Percentiles rank a stretch among this genome's conserved stretches.
Conservation (phyloP, 2,888 invertebrate species). For the Dynastes grantii region DNA sequence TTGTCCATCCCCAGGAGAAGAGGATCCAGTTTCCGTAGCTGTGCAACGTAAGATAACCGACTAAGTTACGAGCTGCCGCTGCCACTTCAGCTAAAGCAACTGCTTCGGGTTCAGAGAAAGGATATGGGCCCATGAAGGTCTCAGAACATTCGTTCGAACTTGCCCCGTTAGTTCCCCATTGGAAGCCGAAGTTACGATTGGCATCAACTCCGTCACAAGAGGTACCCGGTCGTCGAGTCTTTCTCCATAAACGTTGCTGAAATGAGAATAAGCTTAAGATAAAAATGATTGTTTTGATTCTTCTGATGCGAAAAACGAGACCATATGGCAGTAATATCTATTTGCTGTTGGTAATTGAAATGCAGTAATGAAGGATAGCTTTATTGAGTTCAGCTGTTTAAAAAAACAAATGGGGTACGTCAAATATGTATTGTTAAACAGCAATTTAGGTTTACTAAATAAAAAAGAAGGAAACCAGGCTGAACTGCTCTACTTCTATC, state of each 20-base stretch:
- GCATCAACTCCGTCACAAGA: slow-evolving; percentile 54
- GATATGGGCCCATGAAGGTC: slow-evolving; percentile 67
- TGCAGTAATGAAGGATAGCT: too few relatives aligned
- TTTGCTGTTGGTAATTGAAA: not conserved
- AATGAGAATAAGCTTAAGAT: not conserved
- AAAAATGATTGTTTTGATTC: not conserved
- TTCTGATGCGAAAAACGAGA: not conserved
- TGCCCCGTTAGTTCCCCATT: slow-evolving; percentile 58
- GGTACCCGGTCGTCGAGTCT: slow-evolving; percentile 40
- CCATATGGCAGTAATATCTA: not conserved
- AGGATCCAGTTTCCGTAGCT: slow-evolving; percentile 79
- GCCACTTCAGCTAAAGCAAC: slow-evolving; percentile 75
- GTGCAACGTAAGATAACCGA: slow-evolving; percentile 81
- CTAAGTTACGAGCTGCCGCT: slow-evolving; percentile 70
- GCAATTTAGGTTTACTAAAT: too few relatives aligned
- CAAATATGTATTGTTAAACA: too few relatives aligned
- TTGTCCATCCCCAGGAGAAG: slow-evolving; percentile 80
- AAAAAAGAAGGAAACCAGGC: too few relatives aligned
- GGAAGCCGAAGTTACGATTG: slow-evolving; percentile 58
- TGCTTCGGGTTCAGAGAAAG: slow-evolving; percentile 75
- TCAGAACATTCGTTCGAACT: slow-evolving; percentile 65
- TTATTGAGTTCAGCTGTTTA: too few relatives aligned
- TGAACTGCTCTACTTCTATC: too few relatives aligned
- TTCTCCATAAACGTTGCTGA: slow-evolving; percentile 48
- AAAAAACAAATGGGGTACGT: too few relatives aligned